phyloP scores from a whole-genome alignment of 2,797 vertebrate species.

The Anniella stebbinsi region DNA sequence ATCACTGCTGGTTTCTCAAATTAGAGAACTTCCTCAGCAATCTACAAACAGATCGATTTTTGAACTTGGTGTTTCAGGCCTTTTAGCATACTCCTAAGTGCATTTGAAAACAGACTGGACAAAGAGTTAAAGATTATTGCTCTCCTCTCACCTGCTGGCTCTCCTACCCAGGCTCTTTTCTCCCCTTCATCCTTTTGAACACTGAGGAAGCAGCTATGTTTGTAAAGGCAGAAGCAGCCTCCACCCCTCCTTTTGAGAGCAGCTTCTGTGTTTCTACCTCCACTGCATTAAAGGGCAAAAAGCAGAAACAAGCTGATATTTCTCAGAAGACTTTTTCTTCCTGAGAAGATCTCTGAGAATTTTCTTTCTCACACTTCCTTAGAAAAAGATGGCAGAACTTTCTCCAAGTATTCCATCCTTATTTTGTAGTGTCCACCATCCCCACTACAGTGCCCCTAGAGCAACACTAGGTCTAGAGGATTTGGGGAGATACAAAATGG shows the following conservation, averaged over 20 bases:
- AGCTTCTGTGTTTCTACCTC: neutral
- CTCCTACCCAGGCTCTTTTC: neutral
- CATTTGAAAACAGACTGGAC: neutral
- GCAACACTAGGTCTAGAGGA: neutral
- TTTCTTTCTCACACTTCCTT: neutral
- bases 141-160: neutral
- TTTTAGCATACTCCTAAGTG: conserved; percentile 14
- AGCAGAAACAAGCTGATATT: neutral
- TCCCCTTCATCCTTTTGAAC: neutral
- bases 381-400: neutral
- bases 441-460: neutral
- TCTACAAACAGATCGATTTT: neutral
- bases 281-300: neutral
- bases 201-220: neutral
- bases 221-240: neutral
- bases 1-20: conserved; percentile 9
- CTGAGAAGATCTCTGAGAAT: neutral
- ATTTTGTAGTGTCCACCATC: neutral
- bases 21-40: neutral
- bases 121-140: neutral
- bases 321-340: neutral
- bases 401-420: neutral
- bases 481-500: neutral
- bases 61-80: neutral
- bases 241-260: neutral